Evolutionary conservation across 2,888 invertebrate genomes (phyloP).

Genomic region (Lepidochitona cinerea): DNA sequence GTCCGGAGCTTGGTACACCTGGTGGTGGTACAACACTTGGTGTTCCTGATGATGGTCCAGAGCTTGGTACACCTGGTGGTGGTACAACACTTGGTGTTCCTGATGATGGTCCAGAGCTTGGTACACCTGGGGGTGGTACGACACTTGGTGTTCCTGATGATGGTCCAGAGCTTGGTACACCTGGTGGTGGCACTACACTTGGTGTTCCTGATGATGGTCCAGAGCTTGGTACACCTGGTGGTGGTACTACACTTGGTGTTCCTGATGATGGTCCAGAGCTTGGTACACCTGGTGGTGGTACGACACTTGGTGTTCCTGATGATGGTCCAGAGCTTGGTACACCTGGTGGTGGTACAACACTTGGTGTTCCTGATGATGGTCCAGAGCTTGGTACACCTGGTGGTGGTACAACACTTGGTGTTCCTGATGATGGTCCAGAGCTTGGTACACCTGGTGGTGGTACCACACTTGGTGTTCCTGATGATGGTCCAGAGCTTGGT

Average conservation of each 20-base stretch:
- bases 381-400: background rate
- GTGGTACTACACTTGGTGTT: background rate
- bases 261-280: background rate
- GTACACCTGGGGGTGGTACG: background rate
- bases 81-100: background rate
- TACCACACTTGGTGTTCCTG: background rate
- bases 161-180: background rate
- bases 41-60: background rate
- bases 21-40: background rate
- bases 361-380: background rate
- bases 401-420: background rate
- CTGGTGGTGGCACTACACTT: background rate
- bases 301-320: background rate
- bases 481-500: background rate
- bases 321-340: background rate
- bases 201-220: background rate
- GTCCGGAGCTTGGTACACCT: background rate
- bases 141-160: background rate
- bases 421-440: background rate
- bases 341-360: background rate
- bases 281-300: background rate
- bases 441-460: background rate
- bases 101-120: background rate
- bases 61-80: background rate
- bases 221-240: background rate